Evolutionary conservation across 1,140 invertebrate genomes (phyloP).

Genomic region (Meloidogyne hapla): DNA sequence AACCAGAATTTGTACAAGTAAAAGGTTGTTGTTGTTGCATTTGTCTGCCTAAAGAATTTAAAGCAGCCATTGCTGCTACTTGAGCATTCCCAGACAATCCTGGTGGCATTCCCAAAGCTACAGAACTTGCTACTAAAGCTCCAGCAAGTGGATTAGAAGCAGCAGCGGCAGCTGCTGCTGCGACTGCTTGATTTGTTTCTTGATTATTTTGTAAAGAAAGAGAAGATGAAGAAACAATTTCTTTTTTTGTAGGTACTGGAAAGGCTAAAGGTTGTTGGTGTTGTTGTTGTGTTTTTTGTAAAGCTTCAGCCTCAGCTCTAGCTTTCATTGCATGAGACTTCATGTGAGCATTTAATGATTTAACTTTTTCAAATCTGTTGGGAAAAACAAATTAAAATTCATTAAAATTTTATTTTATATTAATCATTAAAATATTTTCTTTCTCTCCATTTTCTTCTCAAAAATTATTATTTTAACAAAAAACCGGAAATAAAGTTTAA

Average conservation of each 20-base stretch:
- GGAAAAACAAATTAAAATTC: not conserved
- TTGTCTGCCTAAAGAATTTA: conserved; percentile 21
- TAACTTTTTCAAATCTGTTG: conserved; percentile 58
- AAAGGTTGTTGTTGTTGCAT: conserved; percentile 3
- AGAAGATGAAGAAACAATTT: not conserved
- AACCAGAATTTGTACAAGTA: conserved; percentile 10
- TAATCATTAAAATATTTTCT: no score
- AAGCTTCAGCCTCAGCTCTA: conserved; percentile 60
- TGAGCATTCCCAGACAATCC: conserved; percentile 12
- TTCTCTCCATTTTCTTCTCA: no score
- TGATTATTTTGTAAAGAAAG: not conserved
- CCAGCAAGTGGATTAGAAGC: conserved; percentile 1
- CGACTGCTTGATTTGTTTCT: not conserved
- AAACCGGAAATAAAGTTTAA: no score
- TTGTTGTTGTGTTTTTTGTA: conserved; percentile 27
- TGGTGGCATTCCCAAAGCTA: not conserved
- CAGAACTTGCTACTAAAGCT: conserved; percentile 1
- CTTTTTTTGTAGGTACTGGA: conserved; percentile 20
- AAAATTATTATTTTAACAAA: no score
- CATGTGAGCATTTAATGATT: conserved; percentile 63
- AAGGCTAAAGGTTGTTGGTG: conserved; percentile 14
- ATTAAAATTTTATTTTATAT: no score
- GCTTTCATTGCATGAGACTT: conserved; percentile 64
- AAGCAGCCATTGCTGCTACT: conserved; percentile 18
- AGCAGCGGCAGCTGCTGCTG: not conserved